Conservation (phyloP, 1,140 invertebrate species). For the Scaptodrosophila lebanonensis region DNA sequence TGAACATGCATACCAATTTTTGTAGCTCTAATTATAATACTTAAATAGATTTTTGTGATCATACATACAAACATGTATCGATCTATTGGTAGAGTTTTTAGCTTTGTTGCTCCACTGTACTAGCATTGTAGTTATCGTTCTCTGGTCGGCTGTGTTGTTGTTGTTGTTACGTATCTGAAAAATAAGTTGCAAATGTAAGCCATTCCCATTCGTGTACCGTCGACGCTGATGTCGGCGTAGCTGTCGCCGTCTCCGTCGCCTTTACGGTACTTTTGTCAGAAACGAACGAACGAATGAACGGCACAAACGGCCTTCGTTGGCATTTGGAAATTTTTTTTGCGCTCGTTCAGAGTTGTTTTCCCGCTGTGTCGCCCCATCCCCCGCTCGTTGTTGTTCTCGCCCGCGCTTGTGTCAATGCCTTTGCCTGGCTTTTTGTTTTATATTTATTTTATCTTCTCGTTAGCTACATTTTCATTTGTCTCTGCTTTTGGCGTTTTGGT, state of each 20-base stretch:
- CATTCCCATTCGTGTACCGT: no score
- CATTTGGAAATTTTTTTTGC: constrained; percentile 41
- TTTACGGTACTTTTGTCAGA: constrained; percentile 62
- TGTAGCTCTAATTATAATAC: no score
- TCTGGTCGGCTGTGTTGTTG: background rate
- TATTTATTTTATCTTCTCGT: constrained; percentile 54
- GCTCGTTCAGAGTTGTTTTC: constrained; percentile 46
- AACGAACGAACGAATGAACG: constrained; percentile 10
- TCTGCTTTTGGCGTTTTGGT: constrained; percentile 32
- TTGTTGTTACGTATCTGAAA: no score
- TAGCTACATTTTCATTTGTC: constrained; percentile 40
- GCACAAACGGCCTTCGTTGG: constrained; percentile 53
- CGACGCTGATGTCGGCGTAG: no score
- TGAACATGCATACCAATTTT: no score
- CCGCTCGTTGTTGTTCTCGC: constrained; percentile 8
- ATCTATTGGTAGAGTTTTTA: no score
- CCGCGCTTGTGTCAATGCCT: background rate
- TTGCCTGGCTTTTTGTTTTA: constrained; percentile 17
- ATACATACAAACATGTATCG: background rate
- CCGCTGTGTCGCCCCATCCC: constrained; percentile 2
- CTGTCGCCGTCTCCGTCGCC: constrained; percentile 13
- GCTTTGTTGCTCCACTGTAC: no score
- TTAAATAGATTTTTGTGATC: no score
- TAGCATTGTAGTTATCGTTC: background rate
- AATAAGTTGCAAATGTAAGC: no score